Evolutionary conservation across 2,888 invertebrate genomes (phyloP).

Genomic region (Ptychoptera albimana): DNA sequence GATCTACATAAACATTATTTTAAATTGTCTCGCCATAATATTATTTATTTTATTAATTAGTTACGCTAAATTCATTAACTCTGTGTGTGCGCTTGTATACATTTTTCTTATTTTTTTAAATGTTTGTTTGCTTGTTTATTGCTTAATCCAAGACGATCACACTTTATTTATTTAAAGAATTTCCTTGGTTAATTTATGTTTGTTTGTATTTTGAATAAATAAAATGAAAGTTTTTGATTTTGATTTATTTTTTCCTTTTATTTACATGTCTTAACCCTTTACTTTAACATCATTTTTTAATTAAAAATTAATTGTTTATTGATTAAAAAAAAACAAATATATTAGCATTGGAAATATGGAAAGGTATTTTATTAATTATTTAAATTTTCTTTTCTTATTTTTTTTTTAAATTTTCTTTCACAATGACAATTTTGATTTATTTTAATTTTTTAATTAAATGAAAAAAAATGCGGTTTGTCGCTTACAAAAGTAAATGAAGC

Average conservation of each 20-base stretch:
- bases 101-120: not conserved
- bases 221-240: constrained; percentile 6
- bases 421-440: no score
- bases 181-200: no score
- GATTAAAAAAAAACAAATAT: not conserved
- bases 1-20: no score
- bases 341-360: constrained; percentile 65
- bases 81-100: not conserved
- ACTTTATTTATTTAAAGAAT: no score
- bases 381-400: constrained; percentile 12
- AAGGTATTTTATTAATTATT: constrained; percentile 44
- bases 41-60: no score
- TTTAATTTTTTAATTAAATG: no score
- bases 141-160: no score
- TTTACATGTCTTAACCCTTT: not conserved
- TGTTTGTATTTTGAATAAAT: no score
- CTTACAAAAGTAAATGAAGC: no score
- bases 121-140: no score
- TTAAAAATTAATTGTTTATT: not conserved
- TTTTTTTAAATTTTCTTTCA: constrained; percentile 5
- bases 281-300: not conserved
- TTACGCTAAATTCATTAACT: not conserved
- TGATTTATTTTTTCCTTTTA: constrained; percentile 5
- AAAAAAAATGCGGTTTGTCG: no score
- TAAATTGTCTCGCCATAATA: no score